Evolutionary conservation across 2,797 vertebrate species (phyloP).

Genomic region (Peromyscus eremicus): DNA sequence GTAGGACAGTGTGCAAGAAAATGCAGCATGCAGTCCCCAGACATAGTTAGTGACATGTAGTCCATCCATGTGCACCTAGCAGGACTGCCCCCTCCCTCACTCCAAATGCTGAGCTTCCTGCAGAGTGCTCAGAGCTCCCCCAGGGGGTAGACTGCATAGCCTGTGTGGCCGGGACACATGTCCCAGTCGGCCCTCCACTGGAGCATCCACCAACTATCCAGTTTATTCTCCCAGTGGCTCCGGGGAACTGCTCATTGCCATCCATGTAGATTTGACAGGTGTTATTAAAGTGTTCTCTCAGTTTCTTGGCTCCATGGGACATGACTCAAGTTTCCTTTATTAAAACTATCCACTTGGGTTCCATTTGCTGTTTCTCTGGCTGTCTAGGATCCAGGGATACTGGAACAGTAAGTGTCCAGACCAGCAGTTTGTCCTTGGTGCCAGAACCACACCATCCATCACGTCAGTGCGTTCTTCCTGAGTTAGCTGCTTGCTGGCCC

Average conservation of each 20-base stretch:
- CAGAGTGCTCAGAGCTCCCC: not conserved
- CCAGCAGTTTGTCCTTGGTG: not conserved
- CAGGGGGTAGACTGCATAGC: rapidly evolving
- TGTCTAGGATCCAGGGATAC: not conserved
- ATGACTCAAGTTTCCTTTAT: slow-evolving; percentile 37
- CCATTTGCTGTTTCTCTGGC: slow-evolving; percentile 21
- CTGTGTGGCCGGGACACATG: not conserved
- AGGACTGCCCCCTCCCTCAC: not conserved
- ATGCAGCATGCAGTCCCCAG: not conserved
- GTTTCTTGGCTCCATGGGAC: slow-evolving; percentile 33
- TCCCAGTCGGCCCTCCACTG: not conserved
- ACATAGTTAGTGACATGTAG: rapidly evolving
- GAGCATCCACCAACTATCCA: not conserved
- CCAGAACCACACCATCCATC: not conserved
- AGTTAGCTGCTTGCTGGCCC: not conserved
- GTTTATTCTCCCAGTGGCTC: not conserved
- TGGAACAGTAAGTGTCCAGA: not conserved
- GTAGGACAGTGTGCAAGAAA: not conserved
- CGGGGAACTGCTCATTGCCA: not conserved
- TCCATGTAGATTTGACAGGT: not conserved
- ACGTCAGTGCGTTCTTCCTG: not conserved
- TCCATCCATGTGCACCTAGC: rapidly evolving
- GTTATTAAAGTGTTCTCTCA: slow-evolving; percentile 6
- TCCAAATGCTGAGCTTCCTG: not conserved
- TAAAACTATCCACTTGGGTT: slow-evolving; percentile 56